Base-by-base conservation (phyloP, 2,797 vertebrate species). In the Holocentrus rufus region DNA sequence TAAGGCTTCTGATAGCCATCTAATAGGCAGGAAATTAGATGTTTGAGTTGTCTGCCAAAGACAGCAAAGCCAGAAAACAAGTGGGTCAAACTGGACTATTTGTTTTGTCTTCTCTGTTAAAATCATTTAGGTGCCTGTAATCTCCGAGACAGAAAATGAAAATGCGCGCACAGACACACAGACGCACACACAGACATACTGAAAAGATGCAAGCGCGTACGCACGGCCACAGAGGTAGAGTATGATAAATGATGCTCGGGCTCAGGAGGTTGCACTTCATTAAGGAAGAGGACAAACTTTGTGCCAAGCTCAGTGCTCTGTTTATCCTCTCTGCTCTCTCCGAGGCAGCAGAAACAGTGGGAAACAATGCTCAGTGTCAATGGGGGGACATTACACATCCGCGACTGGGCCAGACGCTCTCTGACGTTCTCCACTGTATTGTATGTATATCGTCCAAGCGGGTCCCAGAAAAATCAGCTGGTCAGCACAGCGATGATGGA, bases 241-340 rank as follows among this genome's bases (percentile, higher is more conserved):
- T 36, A 73, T 91, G 92, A 93, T 92, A 79, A 90, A 92, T 91
- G 86, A 77, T 87, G 79, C 79, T 84, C 77, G 79, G 50, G 78
- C 74, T 86, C 65, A 2, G 80, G 79, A 83, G 88, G 89, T 84
- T 92, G 87, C 85, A 89, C 88, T 89, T 92, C 88, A 91, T 88
- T 89, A 86, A 76, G 75, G 85, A 77, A 72, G 77, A 90, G 88
- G 89, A 87, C 85, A 85, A 88, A 87, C 82, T 88, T 78, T 77
- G 85, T 77, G 88, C 87, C 76, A 83, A 82, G 74, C 84, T 86
- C 87, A 74, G 73, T 72, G 84, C 77, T 88, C 80, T 90, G 85
- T 89, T 90, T 90, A 90, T 90, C 77, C 84, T 91, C 87, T 83
- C 80, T 67, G 75, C 59, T 83, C 86, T 71, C 46, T 69, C 82